phyloP scores from a whole-genome alignment of 2,113 vertebrate species.

The Puffinus mauretanicus region DNA sequence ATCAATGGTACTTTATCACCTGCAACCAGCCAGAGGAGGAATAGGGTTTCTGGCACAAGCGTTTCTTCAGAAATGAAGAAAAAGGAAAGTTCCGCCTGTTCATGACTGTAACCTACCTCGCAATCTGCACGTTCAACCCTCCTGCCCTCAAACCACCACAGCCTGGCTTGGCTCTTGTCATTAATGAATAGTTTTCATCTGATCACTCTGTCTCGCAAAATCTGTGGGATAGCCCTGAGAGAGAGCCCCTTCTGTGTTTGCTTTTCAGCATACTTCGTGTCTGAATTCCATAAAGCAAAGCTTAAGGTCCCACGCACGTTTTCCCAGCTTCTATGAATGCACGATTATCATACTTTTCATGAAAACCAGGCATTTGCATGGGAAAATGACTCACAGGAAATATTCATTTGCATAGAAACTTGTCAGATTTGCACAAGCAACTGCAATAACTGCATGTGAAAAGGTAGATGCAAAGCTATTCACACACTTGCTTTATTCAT shows the following conservation, averaged over 20 bases:
- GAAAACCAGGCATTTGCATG: conserved; percentile 65
- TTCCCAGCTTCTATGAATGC: conserved; percentile 63
- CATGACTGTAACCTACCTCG: background rate
- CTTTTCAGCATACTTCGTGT: background rate
- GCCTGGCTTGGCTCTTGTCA: background rate
- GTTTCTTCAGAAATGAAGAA: background rate
- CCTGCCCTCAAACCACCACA: background rate
- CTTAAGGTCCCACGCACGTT: conserved; percentile 61
- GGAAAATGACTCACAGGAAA: conserved; percentile 70
- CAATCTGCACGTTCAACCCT: conserved; percentile 4
- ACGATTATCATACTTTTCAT: conserved; percentile 58
- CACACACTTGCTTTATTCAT: conserved; percentile 48
- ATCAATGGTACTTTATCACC: conserved; percentile 25
- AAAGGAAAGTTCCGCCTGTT: background rate
- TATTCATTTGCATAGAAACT: conserved; percentile 61
- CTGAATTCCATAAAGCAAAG: conserved; percentile 28
- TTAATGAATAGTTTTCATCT: conserved; percentile 4
- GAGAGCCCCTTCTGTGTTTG: conserved; percentile 10
- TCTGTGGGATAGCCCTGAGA: background rate
- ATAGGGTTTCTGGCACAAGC: background rate
- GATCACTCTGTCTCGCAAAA: background rate
- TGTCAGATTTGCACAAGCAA: conserved; percentile 52
- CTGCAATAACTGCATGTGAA: conserved; percentile 57
- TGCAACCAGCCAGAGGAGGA: background rate
- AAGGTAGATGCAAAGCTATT: conserved; percentile 55